Evolutionary conservation across 2,888 invertebrate species (phyloP), one percentile per base, ranked within the genome.

Genomic region (Dicycla oo): DNA sequence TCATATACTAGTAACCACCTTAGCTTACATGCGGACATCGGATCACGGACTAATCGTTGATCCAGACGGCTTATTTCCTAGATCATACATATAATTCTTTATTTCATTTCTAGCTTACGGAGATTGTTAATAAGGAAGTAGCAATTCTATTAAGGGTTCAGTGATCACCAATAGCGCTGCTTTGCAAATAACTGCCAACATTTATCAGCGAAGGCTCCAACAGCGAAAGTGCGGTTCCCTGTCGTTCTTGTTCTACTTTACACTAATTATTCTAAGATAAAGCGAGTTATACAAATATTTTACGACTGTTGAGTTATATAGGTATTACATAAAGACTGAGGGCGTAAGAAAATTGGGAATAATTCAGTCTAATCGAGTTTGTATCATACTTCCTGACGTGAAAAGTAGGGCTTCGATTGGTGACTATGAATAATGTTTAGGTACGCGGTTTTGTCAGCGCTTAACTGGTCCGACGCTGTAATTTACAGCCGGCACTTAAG

Each of bases 171-270:
- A 86, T 74, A 71, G 60, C 56, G 72, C 60, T 57, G 73, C 51
- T 83, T 81, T 73, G 81, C 80, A 82, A 78, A 79, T 79, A 76
- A 73, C 83, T 82, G 76, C 70, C 69, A 78, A 80, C 78, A 86
- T 86, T 87, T 81, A 84, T 87, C 75, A 84, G 64, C 38, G 74
- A 74, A 70, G 81, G 75, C 66, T 73, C 49, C 58, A 78, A 76
- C 82, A 85, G 86, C 78, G 84, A 79, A 87, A 91, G 90, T 89
- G 82, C 82, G 77, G 88, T 90, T 90, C 87, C 90, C 88, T 87
- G 88, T 91, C 85, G 86, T 83, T 87, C 87, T 86, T 85, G 85
- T 82, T 88, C 86, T 78, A 87, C 85, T 87, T 89, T 85, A 88
- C 80, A 87, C 87, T 88, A 89, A 88, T 89, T 89, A 89, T 87